A percentile compares a stretch with the other conserved stretches of the same genome.
These are phyloP conservation scores for Pseudorasbora parva DNA, from an alignment of 2,113 vertebrate genomes.

Conservation along the genomic window DNA sequence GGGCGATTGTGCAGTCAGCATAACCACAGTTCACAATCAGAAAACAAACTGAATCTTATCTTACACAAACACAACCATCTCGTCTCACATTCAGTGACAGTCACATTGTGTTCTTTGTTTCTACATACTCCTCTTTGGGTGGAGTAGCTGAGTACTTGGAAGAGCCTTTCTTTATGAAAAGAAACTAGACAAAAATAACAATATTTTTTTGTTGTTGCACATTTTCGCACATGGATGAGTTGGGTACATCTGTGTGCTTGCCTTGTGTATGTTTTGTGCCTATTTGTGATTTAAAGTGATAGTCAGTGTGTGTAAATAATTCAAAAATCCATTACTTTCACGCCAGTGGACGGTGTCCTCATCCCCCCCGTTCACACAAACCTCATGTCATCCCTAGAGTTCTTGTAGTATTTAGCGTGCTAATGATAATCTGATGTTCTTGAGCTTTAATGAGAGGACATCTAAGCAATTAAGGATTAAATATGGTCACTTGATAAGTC, in stretches of 20 bases:
- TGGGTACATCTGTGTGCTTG: not conserved
- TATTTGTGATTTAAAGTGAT: constrained; percentile 2
- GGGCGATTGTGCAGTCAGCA: not conserved
- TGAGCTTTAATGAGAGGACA: not conserved
- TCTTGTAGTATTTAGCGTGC: not conserved
- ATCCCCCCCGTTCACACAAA: not conserved
- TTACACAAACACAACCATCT: constrained; percentile 6
- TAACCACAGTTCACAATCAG: not conserved
- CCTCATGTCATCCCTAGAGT: not conserved
- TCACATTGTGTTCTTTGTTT: constrained; percentile 22
- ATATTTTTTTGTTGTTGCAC: not conserved
- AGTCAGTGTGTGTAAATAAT: not conserved
- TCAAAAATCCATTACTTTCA: not conserved
- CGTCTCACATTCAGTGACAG: not conserved
- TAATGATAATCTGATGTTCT: constrained; percentile 25
- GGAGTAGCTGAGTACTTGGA: not conserved
- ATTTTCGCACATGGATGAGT: not conserved
- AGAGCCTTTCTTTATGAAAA: not conserved
- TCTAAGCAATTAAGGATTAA: not conserved
- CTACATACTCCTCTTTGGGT: not conserved
- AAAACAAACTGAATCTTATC: not conserved
- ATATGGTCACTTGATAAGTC: not conserved
- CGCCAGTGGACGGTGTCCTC: not conserved
- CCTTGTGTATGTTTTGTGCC: not conserved
- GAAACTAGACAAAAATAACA: constrained; percentile 13